phyloP scores from a whole-genome alignment of 2,113 vertebrate species.

The Caretta caretta region DNA sequence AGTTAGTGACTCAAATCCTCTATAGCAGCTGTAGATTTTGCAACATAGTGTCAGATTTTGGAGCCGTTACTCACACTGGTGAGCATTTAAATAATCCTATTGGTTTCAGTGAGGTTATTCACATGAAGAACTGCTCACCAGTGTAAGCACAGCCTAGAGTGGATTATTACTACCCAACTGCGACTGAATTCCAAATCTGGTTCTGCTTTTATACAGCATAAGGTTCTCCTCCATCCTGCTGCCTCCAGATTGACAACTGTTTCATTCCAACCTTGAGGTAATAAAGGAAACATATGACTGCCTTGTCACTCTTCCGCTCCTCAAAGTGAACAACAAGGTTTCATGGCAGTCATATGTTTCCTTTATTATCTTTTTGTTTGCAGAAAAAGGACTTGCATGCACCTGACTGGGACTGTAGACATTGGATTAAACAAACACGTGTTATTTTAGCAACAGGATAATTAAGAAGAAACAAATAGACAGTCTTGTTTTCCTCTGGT shows the following conservation, averaged over 20 bases:
- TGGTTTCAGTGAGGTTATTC: background rate
- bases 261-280: slow-evolving; percentile 52
- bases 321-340: slow-evolving; percentile 27
- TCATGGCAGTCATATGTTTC: slow-evolving; percentile 32
- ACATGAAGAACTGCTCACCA: background rate
- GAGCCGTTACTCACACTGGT: background rate
- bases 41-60: background rate
- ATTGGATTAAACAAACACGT: slow-evolving; percentile 36
- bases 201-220: slow-evolving; percentile 5
- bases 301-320: slow-evolving; percentile 16
- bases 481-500: slow-evolving; percentile 33
- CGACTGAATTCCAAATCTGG: background rate
- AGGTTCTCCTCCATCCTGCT: slow-evolving; percentile 41
- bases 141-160: background rate
- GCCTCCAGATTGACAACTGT: slow-evolving; percentile 51
- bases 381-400: slow-evolving; percentile 44
- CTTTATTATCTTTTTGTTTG: slow-evolving; percentile 53
- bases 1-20: background rate
- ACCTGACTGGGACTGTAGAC: slow-evolving; percentile 32
- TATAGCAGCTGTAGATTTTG: background rate
- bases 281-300: slow-evolving; percentile 17
- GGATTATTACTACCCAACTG: background rate
- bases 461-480: slow-evolving; percentile 59
- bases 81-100: background rate
- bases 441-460: slow-evolving; percentile 59